phyloP scores from a whole-genome alignment of 2,888 invertebrate genomes.

The Dasypolia templi region DNA sequence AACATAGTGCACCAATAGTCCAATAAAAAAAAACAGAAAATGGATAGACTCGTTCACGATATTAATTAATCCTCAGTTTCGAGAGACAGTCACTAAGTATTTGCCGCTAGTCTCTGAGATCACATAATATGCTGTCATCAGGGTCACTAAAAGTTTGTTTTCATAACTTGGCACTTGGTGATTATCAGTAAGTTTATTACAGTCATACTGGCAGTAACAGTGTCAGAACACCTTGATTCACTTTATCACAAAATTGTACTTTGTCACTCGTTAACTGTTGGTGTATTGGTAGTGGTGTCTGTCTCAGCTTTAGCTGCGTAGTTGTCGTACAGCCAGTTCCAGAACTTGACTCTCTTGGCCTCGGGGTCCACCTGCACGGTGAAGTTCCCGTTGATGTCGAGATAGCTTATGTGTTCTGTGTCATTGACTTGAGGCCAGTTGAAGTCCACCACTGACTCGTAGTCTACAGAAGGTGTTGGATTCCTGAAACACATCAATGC shows the following conservation, averaged over 20 bases:
- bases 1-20: conserved; percentile 31
- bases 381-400: conserved; percentile 90
- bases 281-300: conserved; percentile 55
- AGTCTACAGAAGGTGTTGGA: conserved; percentile 89
- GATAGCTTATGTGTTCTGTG: conserved; percentile 81
- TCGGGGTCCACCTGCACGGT: conserved; percentile 89
- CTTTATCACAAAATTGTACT: conserved; percentile 44
- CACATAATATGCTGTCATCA: conserved; percentile 35
- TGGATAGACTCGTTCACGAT: conserved; percentile 12
- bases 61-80: conserved; percentile 13
- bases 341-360: conserved; percentile 88
- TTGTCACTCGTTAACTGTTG: conserved; percentile 42
- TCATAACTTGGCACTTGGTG: conserved; percentile 32
- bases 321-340: conserved; percentile 89
- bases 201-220: conserved; percentile 27
- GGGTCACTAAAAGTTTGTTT: conserved; percentile 31
- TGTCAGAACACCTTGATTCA: conserved; percentile 43
- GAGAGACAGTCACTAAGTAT: conserved; percentile 25
- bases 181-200: conserved; percentile 18
- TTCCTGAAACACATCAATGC: conserved; percentile 76
- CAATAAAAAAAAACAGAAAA: conserved; percentile 22
- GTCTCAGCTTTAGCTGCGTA: conserved; percentile 68
- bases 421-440: conserved; percentile 89
- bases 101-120: conserved; percentile 44
- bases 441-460: conserved; percentile 87